Conservation (phyloP, 1,140 invertebrate genomes). For the Subanguina moxae region DNA sequence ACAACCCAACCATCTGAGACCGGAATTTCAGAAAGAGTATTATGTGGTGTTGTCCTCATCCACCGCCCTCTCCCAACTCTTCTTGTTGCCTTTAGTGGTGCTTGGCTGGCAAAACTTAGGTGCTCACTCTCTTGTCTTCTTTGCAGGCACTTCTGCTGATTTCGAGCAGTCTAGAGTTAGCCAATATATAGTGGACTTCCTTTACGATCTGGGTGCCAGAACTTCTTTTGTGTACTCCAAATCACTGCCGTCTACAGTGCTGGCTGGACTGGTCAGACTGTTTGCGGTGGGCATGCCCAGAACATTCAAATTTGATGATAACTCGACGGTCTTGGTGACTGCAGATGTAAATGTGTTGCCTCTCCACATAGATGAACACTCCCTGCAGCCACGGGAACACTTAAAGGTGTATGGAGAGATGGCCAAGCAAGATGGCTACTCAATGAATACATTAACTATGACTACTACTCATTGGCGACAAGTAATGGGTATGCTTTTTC, state of each 20-base stretch:
- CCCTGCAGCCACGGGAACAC: not conserved
- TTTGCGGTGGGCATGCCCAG: not conserved
- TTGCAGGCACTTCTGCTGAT: not conserved
- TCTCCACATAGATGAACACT: not conserved
- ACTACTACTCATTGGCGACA: not conserved
- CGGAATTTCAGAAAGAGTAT: not conserved
- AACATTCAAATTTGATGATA: not conserved
- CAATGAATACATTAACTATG: not conserved
- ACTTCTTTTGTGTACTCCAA: not conserved
- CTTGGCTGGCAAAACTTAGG: conserved; percentile 1
- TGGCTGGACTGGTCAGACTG: not conserved
- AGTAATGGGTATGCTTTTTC: not conserved
- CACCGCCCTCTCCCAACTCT: not conserved
- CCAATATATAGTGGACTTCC: not conserved
- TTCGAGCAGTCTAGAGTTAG: not conserved
- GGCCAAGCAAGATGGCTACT: not conserved
- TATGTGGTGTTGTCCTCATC: not conserved
- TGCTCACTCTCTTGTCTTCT: conserved; percentile 3
- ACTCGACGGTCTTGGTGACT: not conserved
- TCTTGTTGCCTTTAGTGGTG: not conserved
- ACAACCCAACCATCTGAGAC: not conserved
- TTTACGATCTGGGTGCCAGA: not conserved
- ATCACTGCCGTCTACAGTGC: not conserved
- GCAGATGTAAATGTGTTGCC: not conserved
- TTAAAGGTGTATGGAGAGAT: not conserved